Percentiles rank a stretch among this genome's conserved stretches.
Evolutionary conservation across 2,113 vertebrate genomes (phyloP).

Genomic region (Pachycephala philippinensis): DNA sequence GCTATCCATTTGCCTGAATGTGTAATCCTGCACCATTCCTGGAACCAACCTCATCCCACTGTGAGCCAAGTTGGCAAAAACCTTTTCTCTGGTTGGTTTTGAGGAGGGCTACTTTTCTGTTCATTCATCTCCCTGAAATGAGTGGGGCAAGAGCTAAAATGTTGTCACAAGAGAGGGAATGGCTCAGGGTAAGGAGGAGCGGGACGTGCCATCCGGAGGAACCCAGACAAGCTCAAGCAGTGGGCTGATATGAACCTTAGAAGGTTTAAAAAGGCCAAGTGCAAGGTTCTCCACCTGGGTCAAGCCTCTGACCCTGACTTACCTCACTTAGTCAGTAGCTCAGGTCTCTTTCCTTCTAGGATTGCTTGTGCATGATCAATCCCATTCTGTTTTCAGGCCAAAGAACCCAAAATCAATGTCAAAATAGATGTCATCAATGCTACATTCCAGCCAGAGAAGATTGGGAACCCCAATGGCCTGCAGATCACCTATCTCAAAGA

Average conservation of each 20-base stretch:
- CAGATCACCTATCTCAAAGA: slow-evolving; percentile 92
- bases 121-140: not conserved
- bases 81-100: not conserved
- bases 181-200: not conserved
- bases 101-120: not conserved
- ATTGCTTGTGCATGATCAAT: not conserved
- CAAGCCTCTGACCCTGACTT: not conserved
- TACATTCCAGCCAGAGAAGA: slow-evolving; percentile 87
- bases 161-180: not conserved
- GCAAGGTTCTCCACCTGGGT: not conserved
- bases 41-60: not conserved
- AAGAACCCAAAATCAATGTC: slow-evolving; percentile 85
- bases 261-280: not conserved
- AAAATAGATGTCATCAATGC: slow-evolving; percentile 89
- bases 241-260: not conserved
- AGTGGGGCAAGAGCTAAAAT: not conserved
- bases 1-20: not conserved
- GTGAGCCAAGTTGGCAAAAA: not conserved
- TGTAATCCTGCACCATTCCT: not conserved
- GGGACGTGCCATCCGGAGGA: not conserved
- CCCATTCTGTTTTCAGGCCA: slow-evolving; percentile 72
- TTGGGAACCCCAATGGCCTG: slow-evolving; percentile 82
- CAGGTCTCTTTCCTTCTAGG: not conserved
- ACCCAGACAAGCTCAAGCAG: not conserved
- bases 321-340: not conserved